A percentile compares a stretch with the other conserved stretches of the same genome.
Evolutionary conservation across 2,797 vertebrate species (phyloP).

Genomic region (Manis crassicaudata): DNA sequence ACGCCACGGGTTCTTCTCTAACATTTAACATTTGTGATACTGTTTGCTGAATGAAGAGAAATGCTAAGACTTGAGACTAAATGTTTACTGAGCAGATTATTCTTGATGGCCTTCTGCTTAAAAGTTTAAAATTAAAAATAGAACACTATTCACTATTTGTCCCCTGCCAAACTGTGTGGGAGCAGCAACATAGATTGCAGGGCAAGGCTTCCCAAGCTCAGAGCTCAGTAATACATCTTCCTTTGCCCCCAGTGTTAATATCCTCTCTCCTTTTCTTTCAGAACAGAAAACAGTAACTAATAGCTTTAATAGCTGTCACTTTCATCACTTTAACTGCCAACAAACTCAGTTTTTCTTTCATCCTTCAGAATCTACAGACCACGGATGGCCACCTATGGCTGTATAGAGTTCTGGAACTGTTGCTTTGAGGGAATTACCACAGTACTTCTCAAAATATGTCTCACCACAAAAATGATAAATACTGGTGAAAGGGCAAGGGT

Average conservation of each 20-base stretch:
- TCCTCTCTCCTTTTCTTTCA: conserved; percentile 58
- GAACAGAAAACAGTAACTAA: conserved; percentile 62
- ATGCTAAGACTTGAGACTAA: conserved; percentile 58
- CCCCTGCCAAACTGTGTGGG: conserved; percentile 48
- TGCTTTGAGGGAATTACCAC: conserved; percentile 55
- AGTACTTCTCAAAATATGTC: conserved; percentile 63
- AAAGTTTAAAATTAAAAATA: conserved; percentile 76
- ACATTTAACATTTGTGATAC: conserved; percentile 73
- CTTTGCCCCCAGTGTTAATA: conserved; percentile 63
- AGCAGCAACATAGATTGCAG: not conserved
- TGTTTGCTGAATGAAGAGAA: conserved; percentile 63
- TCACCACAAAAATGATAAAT: conserved; percentile 57
- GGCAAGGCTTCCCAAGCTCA: not conserved
- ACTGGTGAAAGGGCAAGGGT: conserved; percentile 48
- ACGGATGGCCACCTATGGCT: conserved; percentile 31
- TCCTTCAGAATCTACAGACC: conserved; percentile 66
- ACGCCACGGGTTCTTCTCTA: conserved; percentile 58
- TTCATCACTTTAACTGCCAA: conserved; percentile 58
- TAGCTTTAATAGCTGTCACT: conserved; percentile 69
- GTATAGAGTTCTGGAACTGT: conserved; percentile 45
- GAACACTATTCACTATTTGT: not conserved
- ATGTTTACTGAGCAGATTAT: conserved; percentile 70
- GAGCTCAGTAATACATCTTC: conserved; percentile 27
- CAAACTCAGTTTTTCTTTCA: conserved; percentile 70
- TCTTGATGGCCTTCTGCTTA: conserved; percentile 71